Base-by-base conservation (phyloP, 2,797 vertebrate species). In the Trematomus bernacchii region DNA sequence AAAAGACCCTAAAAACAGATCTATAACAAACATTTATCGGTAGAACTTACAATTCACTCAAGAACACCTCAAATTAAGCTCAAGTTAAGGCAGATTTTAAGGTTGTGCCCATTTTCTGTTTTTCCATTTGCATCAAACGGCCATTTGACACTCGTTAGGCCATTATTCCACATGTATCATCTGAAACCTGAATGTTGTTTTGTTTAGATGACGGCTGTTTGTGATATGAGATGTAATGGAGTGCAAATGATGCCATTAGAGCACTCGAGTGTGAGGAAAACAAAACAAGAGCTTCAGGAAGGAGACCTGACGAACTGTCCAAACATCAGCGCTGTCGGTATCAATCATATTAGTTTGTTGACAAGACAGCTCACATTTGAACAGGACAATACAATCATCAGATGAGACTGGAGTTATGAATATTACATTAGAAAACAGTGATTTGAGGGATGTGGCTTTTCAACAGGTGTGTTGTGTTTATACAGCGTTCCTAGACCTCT, bases 241-340 rank as follows among this genome's bases (percentile, higher is more conserved):
- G 78, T 85, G 82, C 69, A 88, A 89, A 87, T 86, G 60, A 82
- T 82, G 69, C 68, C 69, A 84, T 84, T 85, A 87, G 71, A 51
- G 43, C 27, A 14, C 69, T 71, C 57, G 10, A 53, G 66, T 66
- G 44, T 71, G 71, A 76, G 64, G 3, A 11, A 11, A 61, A 43
- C 51, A 68, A 15, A 0, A 42, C 33, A 37, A 73, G 78, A 77
- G 68, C 62, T 50, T 68, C 50, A 48, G 66, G 74, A 51, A 51
- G 57, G 37, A 78, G 73, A 66, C 65, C 71, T 47, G 62, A 37
- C 16, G 12, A 79, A 67, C 63, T 62, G 52, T 73, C 65, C 72
- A 79, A 84, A 84, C 82, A 82, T 79, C 66, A 59, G 47, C 63
- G 44, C 63, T 37, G 66, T 64, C 19, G 72, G 65, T 50, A 59